Evolutionary conservation across 2,797 vertebrate genomes (phyloP), one percentile per base, ranked within the genome.

Genomic region (Alauda arvensis): DNA sequence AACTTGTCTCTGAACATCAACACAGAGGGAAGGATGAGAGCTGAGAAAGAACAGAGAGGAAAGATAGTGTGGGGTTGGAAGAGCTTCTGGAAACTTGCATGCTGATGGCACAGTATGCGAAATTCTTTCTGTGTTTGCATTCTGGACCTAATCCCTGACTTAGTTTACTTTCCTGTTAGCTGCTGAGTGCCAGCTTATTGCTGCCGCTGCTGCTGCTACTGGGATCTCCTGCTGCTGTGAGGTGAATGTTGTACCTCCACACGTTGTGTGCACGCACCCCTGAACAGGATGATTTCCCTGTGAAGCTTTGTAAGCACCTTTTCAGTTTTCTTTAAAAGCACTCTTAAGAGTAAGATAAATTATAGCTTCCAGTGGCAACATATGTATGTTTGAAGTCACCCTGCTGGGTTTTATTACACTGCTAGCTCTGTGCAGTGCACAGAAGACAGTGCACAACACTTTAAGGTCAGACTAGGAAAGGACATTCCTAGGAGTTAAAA

Each of bases 51-150:
- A 18, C 78, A 93, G 45, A 90, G 67, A 62, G 53, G 56, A 85
- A 62, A 61, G 71, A 83, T 52, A 79, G 72, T 37, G 81, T 43
- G 52, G 59, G 29, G 34, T 75, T 95, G 89, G 94, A 95, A 77
- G 59, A 91, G 62, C 40, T 63, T 72, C 81, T 94, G 94, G 93
- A 95, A 96, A 92, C 33, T 91, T 94, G 83, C 71, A 75, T 77
- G 84, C 70, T 69, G 77, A 87, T 80, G 86, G 90, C 83, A 83
- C 76, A 91, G 86, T 76, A 83, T 81, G 84, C 69, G 52, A 94
- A 91, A 95, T 94, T 92, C 86, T 67, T 94, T 88, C 65, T 65
- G 57, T 92, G 67, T 92, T 95, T 96, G 90, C 81, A 92, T 89
- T 93, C 88, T 94, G 93, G 88, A 72, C 68, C 61, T 77, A 85